Percentiles rank a stretch among this genome's conserved stretches.
These are phyloP conservation scores for Hafferia zeledoni DNA, from an alignment of 2,797 vertebrate genomes.

Conservation along the genomic window DNA sequence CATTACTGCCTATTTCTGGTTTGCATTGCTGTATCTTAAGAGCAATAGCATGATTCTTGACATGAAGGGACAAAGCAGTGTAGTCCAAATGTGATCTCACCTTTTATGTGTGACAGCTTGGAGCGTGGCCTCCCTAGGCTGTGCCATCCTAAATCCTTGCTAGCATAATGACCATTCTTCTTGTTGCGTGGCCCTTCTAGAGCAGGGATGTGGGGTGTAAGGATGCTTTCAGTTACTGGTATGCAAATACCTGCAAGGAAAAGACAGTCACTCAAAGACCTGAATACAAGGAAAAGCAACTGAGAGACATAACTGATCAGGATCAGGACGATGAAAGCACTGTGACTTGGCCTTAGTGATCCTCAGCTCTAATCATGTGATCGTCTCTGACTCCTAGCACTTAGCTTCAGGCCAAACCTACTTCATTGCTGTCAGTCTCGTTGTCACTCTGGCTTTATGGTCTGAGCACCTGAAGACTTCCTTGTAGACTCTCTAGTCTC, in stretches of 20 bases:
- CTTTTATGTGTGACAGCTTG: constrained; percentile 90
- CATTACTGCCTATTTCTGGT: not conserved
- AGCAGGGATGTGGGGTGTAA: constrained; percentile 89
- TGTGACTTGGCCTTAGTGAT: not conserved
- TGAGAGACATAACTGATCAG: not conserved
- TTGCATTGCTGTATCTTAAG: not conserved
- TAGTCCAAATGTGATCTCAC: constrained; percentile 64
- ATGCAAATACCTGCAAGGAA: constrained; percentile 88
- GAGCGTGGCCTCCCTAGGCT: constrained; percentile 84
- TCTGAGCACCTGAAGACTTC: not conserved
- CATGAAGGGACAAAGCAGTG: not conserved
- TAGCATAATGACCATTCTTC: constrained; percentile 77
- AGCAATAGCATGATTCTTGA: not conserved
- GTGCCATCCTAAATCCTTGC: constrained; percentile 91
- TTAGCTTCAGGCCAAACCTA: not conserved
- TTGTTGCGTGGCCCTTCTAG: constrained; percentile 87
- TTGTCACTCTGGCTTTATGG: not conserved
- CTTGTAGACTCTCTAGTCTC: not conserved
- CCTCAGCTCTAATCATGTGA: fast-evolving
- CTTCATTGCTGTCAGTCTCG: not conserved
- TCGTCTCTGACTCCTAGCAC: not conserved
- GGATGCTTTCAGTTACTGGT: constrained; percentile 88
- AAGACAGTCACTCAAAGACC: not conserved
- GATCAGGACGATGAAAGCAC: not conserved
- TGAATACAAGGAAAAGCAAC: not conserved